Conservation (phyloP, 2,113 vertebrate species). For the Brienomyrus longianalis region DNA sequence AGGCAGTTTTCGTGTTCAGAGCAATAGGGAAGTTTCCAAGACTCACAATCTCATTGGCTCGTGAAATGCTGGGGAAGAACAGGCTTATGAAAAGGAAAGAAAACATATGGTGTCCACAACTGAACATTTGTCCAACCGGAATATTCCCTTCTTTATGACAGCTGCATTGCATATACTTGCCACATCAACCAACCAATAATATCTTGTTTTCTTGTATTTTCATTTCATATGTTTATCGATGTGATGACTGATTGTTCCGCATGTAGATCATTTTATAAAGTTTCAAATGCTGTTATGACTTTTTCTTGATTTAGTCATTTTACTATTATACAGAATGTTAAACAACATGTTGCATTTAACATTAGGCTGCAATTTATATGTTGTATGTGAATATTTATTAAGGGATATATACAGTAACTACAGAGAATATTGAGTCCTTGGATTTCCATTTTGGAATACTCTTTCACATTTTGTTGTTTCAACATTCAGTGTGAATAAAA, state of each 20-base stretch:
- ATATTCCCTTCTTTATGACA: not conserved
- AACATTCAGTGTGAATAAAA: not conserved
- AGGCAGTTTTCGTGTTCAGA: not conserved
- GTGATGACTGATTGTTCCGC: not conserved
- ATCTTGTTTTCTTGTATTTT: not conserved
- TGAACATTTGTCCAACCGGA: not conserved
- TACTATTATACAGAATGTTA: not conserved
- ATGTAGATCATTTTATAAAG: not conserved
- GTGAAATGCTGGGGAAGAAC: not conserved
- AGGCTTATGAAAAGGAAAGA: not conserved
- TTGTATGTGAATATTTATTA: not conserved
- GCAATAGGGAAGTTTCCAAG: not conserved
- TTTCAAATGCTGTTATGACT: not conserved
- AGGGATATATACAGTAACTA: not conserved
- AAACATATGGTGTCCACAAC: not conserved
- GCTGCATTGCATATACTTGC: not conserved
- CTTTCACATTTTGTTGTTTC: not conserved
- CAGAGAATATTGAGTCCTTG: not conserved
- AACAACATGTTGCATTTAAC: not conserved
- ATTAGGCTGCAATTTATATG: not conserved
- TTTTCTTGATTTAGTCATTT: not conserved
- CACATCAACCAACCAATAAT: not conserved
- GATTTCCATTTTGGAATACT: not conserved
- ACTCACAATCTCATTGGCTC: not conserved
- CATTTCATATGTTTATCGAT: not conserved